Evolutionary conservation across 1,140 invertebrate species (phyloP).

Genomic region (Drosophila burlai): DNA sequence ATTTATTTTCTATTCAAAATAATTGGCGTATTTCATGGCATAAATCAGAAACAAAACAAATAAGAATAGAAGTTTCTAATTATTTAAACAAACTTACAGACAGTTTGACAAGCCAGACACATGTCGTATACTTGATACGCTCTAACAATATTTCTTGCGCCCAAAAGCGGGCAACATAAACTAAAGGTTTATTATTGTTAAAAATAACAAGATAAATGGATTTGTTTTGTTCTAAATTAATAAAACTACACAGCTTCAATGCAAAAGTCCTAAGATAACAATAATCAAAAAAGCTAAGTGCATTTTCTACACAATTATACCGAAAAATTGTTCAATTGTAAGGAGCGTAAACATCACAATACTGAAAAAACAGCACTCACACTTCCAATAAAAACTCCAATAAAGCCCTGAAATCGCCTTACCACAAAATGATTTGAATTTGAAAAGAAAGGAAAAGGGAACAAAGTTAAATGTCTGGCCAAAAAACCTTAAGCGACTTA

Average conservation of each 20-base stretch:
- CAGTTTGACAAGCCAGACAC: constrained; percentile 1
- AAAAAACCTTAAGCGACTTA: constrained; percentile 2
- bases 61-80: neutral
- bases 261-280: neutral
- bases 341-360: constrained; percentile 6
- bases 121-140: constrained; percentile 25
- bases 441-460: neutral
- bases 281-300: neutral
- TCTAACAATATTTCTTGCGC: neutral
- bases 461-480: constrained; percentile 9
- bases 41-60: neutral
- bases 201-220: neutral
- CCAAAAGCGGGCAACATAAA: constrained; percentile 28
- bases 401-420: constrained; percentile 11
- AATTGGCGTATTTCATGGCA: neutral
- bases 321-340: neutral
- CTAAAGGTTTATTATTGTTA: neutral
- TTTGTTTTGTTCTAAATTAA: constrained; percentile 11
- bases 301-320: neutral
- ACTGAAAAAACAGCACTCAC: neutral
- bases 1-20: constrained; percentile 1
- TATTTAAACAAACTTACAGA: constrained; percentile 5
- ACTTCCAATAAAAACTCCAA: constrained; percentile 29
- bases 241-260: neutral
- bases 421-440: constrained; percentile 1